Conservation (phyloP, 2,797 vertebrate genomes). For the Falco biarmicus region DNA sequence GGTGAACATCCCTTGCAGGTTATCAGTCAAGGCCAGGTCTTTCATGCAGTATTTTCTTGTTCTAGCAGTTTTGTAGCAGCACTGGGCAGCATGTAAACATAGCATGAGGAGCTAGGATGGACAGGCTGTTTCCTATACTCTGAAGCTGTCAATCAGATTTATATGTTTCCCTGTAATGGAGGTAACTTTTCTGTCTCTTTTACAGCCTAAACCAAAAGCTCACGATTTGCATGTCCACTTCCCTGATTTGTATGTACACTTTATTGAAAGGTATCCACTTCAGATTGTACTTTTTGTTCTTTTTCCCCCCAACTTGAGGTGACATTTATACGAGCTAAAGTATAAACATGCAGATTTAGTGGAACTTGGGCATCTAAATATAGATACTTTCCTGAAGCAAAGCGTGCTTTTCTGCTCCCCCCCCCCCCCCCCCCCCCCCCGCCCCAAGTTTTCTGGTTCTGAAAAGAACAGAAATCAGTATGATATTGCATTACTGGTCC, state of each 20-base stretch:
- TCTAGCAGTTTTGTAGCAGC: background rate
- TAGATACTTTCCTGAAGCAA: background rate
- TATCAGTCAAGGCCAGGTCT: background rate
- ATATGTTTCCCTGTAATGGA: background rate
- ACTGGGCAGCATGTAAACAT: background rate
- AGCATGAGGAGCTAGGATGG: accelerated
- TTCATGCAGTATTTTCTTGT: background rate
- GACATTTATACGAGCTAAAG: background rate
- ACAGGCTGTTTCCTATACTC: background rate
- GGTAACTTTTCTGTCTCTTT: constrained; percentile 5
- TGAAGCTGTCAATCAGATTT: background rate
- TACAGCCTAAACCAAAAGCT: background rate
- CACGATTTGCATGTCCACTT: background rate
- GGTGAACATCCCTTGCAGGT: background rate
- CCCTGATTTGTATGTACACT: background rate
- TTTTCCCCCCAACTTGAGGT: background rate
- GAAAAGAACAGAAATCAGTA: background rate
- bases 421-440: too few species aligned
- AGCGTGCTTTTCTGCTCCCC: background rate
- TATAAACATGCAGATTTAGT: background rate
- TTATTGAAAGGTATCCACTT: background rate
- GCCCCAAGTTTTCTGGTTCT: background rate
- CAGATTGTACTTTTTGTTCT: background rate
- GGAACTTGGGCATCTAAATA: background rate
- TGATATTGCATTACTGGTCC: background rate